phyloP scores from a whole-genome alignment of 1,140 invertebrate genomes.

The Dendrolimus punctatus region DNA sequence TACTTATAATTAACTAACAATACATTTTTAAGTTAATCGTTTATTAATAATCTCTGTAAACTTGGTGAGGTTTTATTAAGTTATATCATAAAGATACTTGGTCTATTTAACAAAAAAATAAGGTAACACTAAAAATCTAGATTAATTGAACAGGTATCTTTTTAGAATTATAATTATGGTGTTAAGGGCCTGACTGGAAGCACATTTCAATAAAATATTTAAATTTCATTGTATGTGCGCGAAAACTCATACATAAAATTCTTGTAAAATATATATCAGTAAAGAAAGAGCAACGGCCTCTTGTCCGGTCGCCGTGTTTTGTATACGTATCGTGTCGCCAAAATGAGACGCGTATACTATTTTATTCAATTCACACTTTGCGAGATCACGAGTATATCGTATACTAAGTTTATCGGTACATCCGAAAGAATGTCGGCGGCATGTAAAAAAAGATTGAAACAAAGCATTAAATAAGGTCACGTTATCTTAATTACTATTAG shows the following conservation, averaged over 20 bases:
- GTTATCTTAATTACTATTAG: slow-evolving; percentile 24
- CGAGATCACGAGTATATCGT: slow-evolving; percentile 5
- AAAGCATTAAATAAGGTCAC: slow-evolving; percentile 26
- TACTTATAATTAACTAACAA: too few relatives aligned
- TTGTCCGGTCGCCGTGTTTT: slow-evolving; percentile 35
- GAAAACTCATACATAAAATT: background rate
- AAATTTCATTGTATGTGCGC: background rate
- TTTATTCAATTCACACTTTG: slow-evolving; percentile 16
- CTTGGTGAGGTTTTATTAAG: too few relatives aligned
- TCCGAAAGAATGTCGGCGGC: slow-evolving; percentile 3
- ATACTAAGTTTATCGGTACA: slow-evolving; percentile 7
- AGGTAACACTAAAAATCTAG: too few relatives aligned
- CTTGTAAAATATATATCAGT: slow-evolving; percentile 10
- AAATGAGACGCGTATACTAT: slow-evolving; percentile 21
- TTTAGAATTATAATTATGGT: too few relatives aligned
- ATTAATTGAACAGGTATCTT: too few relatives aligned
- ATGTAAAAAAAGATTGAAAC: slow-evolving; percentile 11
- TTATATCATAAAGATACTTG: too few relatives aligned
- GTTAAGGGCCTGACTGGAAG: too few relatives aligned
- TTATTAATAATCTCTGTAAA: too few relatives aligned
- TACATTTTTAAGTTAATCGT: too few relatives aligned
- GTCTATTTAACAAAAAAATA: too few relatives aligned
- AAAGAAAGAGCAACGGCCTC: slow-evolving; percentile 39
- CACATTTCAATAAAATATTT: too few relatives aligned
- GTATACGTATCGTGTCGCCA: slow-evolving; percentile 36